Conservation (phyloP, 1,140 invertebrate species). For the Archivesica marissinica region DNA sequence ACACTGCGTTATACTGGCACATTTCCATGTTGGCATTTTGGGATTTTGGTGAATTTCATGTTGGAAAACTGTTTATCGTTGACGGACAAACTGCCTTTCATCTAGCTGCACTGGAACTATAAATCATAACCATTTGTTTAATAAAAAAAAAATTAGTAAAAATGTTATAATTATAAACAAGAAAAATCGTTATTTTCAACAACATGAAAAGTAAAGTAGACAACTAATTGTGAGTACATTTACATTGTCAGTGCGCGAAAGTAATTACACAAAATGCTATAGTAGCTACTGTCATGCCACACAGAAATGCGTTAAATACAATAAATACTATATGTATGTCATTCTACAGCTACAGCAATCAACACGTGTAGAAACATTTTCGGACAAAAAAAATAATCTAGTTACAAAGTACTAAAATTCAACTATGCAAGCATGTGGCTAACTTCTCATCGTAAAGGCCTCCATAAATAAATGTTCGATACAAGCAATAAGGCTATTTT, state of each 20-base stretch:
- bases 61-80: slow-evolving; percentile 15
- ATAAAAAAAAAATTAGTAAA: not conserved
- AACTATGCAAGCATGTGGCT: slow-evolving; percentile 15
- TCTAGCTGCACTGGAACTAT: slow-evolving; percentile 14
- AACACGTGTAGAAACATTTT: not conserved
- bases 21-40: not conserved
- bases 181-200: not conserved
- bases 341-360: not conserved
- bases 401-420: not conserved
- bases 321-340: not conserved
- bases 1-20: not conserved
- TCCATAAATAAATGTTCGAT: not conserved
- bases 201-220: not conserved
- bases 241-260: not conserved
- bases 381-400: not conserved
- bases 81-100: not conserved
- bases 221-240: not conserved
- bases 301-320: not conserved
- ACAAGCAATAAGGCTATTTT: not conserved
- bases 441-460: not conserved
- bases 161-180: not conserved
- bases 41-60: slow-evolving; percentile 1
- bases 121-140: not conserved
- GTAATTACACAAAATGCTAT: not conserved
- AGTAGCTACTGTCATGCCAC: not conserved